phyloP scores from a whole-genome alignment of 1,140 invertebrate genomes.

The Copidosoma floridanum region DNA sequence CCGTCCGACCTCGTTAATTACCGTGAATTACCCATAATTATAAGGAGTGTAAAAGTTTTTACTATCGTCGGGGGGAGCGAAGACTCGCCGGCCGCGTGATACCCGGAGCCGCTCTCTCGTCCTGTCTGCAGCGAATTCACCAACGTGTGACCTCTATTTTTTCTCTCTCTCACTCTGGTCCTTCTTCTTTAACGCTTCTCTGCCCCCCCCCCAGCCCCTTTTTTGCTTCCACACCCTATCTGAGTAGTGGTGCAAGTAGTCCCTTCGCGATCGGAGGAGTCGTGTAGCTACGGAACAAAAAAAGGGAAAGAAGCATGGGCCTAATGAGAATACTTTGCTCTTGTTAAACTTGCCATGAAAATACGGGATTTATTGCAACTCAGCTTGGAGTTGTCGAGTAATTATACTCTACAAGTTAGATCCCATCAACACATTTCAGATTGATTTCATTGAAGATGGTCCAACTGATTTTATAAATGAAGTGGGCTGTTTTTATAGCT shows the following conservation, averaged over 20 bases:
- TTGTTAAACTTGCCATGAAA: too few relatives aligned
- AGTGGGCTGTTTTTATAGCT: too few relatives aligned
- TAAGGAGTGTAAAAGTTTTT: constrained; percentile 59
- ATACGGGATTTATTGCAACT: too few relatives aligned
- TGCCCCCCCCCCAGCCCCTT: constrained; percentile 6
- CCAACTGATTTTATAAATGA: too few relatives aligned
- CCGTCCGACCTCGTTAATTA: constrained; percentile 58
- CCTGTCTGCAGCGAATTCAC: constrained; percentile 51
- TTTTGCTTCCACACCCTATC: neutral
- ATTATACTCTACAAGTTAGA: too few relatives aligned
- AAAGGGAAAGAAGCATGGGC: constrained; percentile 5
- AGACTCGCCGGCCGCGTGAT: constrained; percentile 42
- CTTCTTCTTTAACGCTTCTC: neutral
- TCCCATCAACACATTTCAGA: too few relatives aligned
- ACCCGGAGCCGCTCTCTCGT: constrained; percentile 50
- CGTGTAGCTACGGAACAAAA: too few relatives aligned
- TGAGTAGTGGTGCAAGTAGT: too few relatives aligned
- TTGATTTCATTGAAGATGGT: too few relatives aligned
- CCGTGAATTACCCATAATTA: constrained; percentile 59
- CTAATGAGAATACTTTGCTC: constrained; percentile 46
- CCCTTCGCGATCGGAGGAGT: too few relatives aligned
- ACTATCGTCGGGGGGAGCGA: constrained; percentile 54
- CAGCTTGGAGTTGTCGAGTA: too few relatives aligned
- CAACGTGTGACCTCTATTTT: constrained; percentile 42
- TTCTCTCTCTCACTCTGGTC: neutral